Conservation (phyloP, 2,888 invertebrate genomes). For the Fragum fragum region DNA sequence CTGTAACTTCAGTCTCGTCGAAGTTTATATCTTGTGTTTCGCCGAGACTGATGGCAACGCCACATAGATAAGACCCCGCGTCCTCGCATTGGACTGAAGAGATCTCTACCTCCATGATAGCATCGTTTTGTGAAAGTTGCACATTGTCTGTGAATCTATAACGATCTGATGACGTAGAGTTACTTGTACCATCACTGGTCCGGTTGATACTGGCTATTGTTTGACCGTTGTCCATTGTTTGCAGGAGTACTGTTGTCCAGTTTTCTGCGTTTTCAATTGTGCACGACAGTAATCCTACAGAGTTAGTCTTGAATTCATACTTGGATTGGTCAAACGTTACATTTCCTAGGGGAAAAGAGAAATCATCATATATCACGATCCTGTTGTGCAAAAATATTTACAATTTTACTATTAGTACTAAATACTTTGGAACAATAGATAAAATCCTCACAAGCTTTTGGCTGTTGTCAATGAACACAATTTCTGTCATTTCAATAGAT, state of each 20-base stretch:
- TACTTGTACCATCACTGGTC: background rate
- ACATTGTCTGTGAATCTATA: background rate
- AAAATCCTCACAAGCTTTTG: too few species aligned
- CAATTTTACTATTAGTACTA: too few species aligned
- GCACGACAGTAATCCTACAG: background rate
- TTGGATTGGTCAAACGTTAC: background rate
- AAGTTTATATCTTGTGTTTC: background rate
- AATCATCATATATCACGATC: too few species aligned
- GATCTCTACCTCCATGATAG: background rate
- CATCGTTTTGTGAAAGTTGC: background rate
- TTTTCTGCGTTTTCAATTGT: background rate
- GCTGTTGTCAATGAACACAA: too few species aligned
- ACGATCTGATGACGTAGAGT: background rate
- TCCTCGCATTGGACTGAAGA: background rate
- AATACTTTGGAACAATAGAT: too few species aligned
- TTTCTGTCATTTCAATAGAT: too few species aligned
- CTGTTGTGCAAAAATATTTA: too few species aligned
- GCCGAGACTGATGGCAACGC: background rate
- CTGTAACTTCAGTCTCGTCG: background rate
- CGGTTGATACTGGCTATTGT: background rate
- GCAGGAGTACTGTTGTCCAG: background rate
- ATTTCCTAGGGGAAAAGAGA: slow-evolving; percentile 10
- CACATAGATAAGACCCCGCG: background rate
- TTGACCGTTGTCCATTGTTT: background rate
- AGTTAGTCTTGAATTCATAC: background rate